phyloP scores from a whole-genome alignment of 2,113 vertebrate species.

The Antechinus stuartii region DNA sequence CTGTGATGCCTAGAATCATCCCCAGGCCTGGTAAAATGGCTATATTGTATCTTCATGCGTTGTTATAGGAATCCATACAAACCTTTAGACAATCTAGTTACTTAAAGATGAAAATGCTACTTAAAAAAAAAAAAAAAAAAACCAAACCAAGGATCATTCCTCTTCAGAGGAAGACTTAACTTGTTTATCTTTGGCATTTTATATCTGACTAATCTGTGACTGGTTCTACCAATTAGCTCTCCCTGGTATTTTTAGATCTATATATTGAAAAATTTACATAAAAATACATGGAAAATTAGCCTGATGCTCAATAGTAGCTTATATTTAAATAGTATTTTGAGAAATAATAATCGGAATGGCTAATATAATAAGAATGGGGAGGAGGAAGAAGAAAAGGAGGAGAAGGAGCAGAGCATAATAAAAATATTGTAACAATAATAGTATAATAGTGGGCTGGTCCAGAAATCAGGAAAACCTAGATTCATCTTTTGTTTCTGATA shows the following conservation, averaged over 20 bases:
- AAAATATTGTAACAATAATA: too few species aligned
- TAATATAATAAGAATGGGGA: too few species aligned
- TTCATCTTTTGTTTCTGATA: background rate
- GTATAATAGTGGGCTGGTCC: too few species aligned
- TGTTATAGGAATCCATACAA: conserved; percentile 59
- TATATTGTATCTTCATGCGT: conserved; percentile 60
- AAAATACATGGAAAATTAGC: background rate
- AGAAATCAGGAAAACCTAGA: background rate
- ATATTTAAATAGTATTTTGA: background rate
- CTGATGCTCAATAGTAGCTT: background rate
- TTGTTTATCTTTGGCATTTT: background rate
- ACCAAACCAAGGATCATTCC: background rate
- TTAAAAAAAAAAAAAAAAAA: background rate
- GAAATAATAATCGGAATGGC: background rate
- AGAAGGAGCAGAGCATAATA: too few species aligned
- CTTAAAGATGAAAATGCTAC: conserved; percentile 61
- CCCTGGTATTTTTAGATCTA: background rate
- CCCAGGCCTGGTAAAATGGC: conserved; percentile 48
- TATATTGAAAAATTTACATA: background rate
- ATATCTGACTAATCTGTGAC: background rate
- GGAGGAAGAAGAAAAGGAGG: too few species aligned
- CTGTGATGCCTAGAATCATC: conserved; percentile 29
- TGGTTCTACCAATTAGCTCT: background rate
- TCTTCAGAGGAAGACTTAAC: background rate
- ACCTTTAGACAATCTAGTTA: conserved; percentile 48